Conservation (phyloP, 1,140 invertebrate genomes). For the Teleopsis dalmanni region DNA sequence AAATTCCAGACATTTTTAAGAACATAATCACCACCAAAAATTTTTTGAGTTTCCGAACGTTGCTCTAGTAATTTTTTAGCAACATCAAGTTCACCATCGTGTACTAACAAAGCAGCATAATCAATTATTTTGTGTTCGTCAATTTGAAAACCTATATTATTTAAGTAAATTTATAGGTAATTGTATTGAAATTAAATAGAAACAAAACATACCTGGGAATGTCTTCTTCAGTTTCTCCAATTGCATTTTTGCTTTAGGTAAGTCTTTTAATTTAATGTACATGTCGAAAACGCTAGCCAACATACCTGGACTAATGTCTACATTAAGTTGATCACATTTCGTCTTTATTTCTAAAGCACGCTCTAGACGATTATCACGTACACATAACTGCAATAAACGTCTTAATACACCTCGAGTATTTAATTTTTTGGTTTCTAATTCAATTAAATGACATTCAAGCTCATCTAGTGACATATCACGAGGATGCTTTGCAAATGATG, state of each 20-base stretch:
- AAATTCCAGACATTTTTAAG: conserved; percentile 44
- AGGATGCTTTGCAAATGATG: conserved; percentile 32
- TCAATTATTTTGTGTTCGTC: conserved; percentile 49
- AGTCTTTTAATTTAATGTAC: conserved; percentile 36
- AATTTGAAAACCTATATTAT: conserved; percentile 38
- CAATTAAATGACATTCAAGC: conserved; percentile 47
- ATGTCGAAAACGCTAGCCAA: conserved; percentile 44
- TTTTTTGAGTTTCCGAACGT: conserved; percentile 17
- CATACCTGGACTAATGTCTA: conserved; percentile 45
- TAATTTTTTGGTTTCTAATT: conserved; percentile 46
- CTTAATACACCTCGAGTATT: conserved; percentile 46
- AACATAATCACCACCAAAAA: conserved; percentile 24
- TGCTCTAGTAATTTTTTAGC: conserved; percentile 42
- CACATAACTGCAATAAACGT: conserved; percentile 44
- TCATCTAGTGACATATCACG: conserved; percentile 47
- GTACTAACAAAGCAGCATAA: conserved; percentile 44
- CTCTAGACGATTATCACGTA: conserved; percentile 40
- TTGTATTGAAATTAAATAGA: not conserved
- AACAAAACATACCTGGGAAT: conserved; percentile 25
- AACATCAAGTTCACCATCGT: conserved; percentile 34
- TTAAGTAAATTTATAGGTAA: not conserved
- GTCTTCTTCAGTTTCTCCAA: conserved; percentile 25
- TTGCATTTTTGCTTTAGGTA: conserved; percentile 37
- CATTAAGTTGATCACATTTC: conserved; percentile 39
- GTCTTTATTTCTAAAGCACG: conserved; percentile 40